Evolutionary conservation across 2,113 vertebrate genomes (phyloP).

Genomic region (Cinclus cinclus): DNA sequence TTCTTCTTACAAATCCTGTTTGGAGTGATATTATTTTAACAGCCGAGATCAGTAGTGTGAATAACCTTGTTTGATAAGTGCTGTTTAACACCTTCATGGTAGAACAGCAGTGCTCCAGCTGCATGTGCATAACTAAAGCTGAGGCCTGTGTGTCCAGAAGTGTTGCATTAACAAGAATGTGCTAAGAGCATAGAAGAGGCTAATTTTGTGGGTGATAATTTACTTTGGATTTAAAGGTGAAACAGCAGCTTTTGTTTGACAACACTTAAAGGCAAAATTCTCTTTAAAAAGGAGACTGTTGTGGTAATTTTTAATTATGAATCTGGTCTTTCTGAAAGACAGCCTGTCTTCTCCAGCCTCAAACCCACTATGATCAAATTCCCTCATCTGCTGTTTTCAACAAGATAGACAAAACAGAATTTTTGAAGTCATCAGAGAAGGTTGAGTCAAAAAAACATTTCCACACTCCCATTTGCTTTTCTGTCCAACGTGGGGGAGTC

Average conservation of each 20-base stretch:
- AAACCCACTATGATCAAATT: neutral
- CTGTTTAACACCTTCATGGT: neutral
- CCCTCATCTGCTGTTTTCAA: neutral
- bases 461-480: neutral
- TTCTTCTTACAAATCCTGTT: neutral
- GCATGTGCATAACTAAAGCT: slow-evolving; percentile 1
- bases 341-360: neutral
- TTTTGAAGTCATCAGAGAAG: neutral
- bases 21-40: neutral
- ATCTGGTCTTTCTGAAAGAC: neutral
- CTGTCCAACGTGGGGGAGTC: neutral
- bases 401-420: neutral
- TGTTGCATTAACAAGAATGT: neutral
- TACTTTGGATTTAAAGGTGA: neutral
- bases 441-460: neutral
- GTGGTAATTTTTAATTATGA: neutral
- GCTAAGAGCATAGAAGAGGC: neutral
- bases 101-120: neutral
- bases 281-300: neutral
- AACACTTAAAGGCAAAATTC: neutral
- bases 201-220: slow-evolving; percentile 1
- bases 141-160: neutral
- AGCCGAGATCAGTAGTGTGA: neutral
- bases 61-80: neutral
- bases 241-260: neutral